Evolutionary conservation across 2,888 invertebrate genomes (phyloP), one percentile per base, ranked within the genome.

Genomic region (Phytoseiulus persimilis): DNA sequence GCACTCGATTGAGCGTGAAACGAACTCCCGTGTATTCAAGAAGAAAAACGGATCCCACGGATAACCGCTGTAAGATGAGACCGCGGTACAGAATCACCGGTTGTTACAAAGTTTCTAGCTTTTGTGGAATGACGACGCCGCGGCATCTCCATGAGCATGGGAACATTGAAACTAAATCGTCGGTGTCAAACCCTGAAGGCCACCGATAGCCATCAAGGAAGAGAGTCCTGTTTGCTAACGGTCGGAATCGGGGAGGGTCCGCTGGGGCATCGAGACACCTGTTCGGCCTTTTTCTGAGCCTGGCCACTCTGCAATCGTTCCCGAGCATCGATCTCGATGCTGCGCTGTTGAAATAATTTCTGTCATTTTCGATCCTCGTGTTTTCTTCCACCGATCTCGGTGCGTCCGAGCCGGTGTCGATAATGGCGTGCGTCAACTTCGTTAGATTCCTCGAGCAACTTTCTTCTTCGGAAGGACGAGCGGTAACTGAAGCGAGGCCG

Each of bases 21-120:
- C 39, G 39, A 39, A 39, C 39, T 65, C 14, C 65, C 2, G 65
- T 65, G 5, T 65, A 3, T 65, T 3, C 65, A 65, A 65, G 18
- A 65, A 28, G 18, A 28, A 65, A 28, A 65, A 28, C 65, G 23
- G 65, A 65, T 65, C 65, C 65, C 14, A 65, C 65, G 65, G 65
- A 65, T 65, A 65, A 65, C 65, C 65, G 65, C 65, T 65, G 65
- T 65, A 65, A 65, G 65, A 65, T 65, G 65, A 65, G 65, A 65
- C 65, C 65, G 65, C 5, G 28, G 65, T 14, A 65, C 65, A 65
- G 65, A 65, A 14, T 65, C 65, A 65, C 28, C 65, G 65, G 65
- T 65, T 65, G 65, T 65, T 65, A 65, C 65, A 65, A 65, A 65
- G 65, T 65, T 65, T 65, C 65, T 28, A 65, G 5, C 65, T 65